Conservation (phyloP, 2,113 vertebrate genomes). For the Engystomops pustulosus region DNA sequence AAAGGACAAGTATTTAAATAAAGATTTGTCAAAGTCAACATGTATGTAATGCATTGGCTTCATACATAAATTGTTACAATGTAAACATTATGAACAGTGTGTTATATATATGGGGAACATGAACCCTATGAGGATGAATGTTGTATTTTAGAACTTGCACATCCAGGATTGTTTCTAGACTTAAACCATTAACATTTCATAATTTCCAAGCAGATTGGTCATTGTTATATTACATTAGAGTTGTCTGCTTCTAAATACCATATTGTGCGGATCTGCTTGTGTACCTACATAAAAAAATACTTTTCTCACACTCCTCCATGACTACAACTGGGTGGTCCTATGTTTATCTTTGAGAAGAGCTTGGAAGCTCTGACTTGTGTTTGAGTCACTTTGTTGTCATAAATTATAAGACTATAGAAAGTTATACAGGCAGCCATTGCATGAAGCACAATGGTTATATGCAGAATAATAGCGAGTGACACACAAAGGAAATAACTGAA, state of each 20-base stretch:
- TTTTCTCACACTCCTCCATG: not conserved
- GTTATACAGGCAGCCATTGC: not conserved
- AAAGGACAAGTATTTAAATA: not conserved
- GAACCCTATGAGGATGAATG: not conserved
- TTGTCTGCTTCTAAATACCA: no score
- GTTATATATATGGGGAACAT: not conserved
- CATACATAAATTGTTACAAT: not conserved
- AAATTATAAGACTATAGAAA: not conserved
- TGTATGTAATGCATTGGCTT: not conserved
- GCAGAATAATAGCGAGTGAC: not conserved
- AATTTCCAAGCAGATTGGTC: no score
- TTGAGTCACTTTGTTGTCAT: not conserved
- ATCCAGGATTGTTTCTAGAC: no score
- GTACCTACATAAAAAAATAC: not conserved
- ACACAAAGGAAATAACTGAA: not conserved
- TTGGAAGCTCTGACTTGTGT: conserved; percentile 16
- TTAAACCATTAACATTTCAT: no score
- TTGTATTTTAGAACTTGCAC: not conserved
- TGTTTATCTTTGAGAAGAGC: not conserved
- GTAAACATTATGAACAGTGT: not conserved
- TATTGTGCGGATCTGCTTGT: no score
- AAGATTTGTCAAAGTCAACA: not conserved
- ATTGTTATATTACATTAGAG: no score
- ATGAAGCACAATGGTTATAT: not conserved
- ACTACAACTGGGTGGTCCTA: conserved; percentile 22